Conservation (phyloP, 1,140 invertebrate genomes). For the Drosophila leontia region DNA sequence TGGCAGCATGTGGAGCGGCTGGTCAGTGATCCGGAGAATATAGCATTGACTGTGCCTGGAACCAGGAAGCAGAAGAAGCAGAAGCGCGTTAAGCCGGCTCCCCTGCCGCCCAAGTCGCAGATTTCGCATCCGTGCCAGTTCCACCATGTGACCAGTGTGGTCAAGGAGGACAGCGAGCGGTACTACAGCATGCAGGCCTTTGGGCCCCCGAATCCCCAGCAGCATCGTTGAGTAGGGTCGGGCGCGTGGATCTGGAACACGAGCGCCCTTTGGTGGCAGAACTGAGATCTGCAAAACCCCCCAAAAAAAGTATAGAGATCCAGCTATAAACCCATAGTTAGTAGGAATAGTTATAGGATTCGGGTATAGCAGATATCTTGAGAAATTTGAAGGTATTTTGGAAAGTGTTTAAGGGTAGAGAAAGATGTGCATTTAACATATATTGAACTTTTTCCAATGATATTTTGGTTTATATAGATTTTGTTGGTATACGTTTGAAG, state of each 20-base stretch:
- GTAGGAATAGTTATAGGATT: slow-evolving; percentile 4
- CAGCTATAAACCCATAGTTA: slow-evolving; percentile 29
- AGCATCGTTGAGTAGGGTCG: slow-evolving; percentile 82
- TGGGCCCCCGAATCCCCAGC: slow-evolving; percentile 79
- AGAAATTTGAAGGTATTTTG: not conserved
- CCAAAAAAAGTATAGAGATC: slow-evolving; percentile 14
- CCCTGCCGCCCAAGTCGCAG: slow-evolving; percentile 91
- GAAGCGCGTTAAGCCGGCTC: slow-evolving; percentile 85
- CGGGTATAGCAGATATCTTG: not conserved
- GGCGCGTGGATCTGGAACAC: slow-evolving; percentile 81
- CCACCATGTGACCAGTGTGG: slow-evolving; percentile 93
- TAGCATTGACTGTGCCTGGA: slow-evolving; percentile 90
- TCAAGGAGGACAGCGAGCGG: slow-evolving; percentile 88
- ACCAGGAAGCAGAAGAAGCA: slow-evolving; percentile 87
- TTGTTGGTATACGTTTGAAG: not conserved
- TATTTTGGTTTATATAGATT: not conserved
- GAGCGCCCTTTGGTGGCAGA: slow-evolving; percentile 80
- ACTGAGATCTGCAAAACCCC: slow-evolving; percentile 36
- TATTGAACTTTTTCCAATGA: not conserved
- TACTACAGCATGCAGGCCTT: slow-evolving; percentile 90
- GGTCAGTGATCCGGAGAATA: slow-evolving; percentile 92
- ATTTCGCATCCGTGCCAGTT: slow-evolving; percentile 95
- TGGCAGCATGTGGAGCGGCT: slow-evolving; percentile 89
- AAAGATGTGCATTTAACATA: not conserved
- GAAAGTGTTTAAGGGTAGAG: too few relatives aligned